phyloP scores from a whole-genome alignment of 2,113 vertebrate species.

The Ciconia boyciana region DNA sequence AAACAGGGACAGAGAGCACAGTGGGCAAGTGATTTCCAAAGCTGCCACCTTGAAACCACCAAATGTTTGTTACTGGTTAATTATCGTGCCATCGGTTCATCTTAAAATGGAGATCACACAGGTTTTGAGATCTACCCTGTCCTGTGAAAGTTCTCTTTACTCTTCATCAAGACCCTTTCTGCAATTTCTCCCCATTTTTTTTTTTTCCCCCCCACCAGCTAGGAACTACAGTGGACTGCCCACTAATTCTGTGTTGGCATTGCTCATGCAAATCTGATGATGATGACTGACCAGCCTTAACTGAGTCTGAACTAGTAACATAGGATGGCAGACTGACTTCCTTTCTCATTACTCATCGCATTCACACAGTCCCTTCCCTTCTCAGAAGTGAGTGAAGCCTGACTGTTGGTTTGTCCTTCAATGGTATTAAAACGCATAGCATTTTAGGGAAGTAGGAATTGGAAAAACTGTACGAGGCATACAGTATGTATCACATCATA shows the following conservation, averaged over 20 bases:
- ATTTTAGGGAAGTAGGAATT: constrained; percentile 11
- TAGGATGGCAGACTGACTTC: constrained; percentile 1
- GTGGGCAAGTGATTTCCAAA: not conserved
- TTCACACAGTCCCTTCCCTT: not conserved
- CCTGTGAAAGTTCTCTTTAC: not conserved
- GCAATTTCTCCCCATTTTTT: not conserved
- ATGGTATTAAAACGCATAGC: not conserved
- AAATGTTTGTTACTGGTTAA: not conserved
- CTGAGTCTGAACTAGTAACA: not conserved
- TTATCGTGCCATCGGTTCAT: not conserved
- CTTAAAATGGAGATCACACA: not conserved
- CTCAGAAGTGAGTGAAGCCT: not conserved
- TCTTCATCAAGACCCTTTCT: not conserved
- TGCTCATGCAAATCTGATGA: not conserved
- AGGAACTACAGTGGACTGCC: not conserved
- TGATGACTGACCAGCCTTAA: not conserved
- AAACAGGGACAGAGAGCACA: not conserved
- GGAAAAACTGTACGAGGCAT: not conserved
- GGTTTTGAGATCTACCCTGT: not conserved
- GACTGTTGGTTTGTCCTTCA: not conserved
- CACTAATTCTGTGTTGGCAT: not conserved
- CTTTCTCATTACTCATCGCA: not conserved
- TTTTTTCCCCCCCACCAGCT: not conserved
- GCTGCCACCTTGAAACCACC: not conserved
- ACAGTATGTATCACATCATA: not conserved